Evolutionary conservation across 2,888 invertebrate species (phyloP).

Genomic region (Tiliacea citrago): DNA sequence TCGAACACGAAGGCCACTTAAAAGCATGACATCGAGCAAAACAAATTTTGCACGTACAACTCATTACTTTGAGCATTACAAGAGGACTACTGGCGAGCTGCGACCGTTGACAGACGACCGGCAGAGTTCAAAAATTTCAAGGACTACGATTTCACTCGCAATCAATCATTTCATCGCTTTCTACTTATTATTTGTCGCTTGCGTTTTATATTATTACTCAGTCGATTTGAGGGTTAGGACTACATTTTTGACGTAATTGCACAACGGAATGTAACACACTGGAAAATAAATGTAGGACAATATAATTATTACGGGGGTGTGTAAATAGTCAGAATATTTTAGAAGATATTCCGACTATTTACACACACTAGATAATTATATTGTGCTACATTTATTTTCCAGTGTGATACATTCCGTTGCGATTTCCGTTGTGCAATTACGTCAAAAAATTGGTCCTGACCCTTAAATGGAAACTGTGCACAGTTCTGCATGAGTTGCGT

Average conservation of each 20-base stretch:
- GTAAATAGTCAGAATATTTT: no score
- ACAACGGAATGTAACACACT: no score
- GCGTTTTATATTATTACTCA: conserved; percentile 24
- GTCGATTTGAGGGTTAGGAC: no score
- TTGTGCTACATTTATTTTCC: no score
- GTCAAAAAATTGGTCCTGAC: no score
- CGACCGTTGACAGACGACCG: conserved; percentile 38
- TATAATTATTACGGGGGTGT: no score
- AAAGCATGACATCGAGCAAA: conserved; percentile 71
- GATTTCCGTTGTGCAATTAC: no score
- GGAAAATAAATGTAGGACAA: no score
- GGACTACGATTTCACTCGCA: conserved; percentile 69
- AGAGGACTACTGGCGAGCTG: conserved; percentile 59
- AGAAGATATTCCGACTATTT: no score
- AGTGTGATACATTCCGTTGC: no score
- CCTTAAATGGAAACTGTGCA: conserved; percentile 24
- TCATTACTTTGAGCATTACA: conserved; percentile 39
- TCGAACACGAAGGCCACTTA: conserved; percentile 48
- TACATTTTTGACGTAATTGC: no score
- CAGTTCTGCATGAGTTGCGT: conserved; percentile 46
- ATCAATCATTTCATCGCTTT: conserved; percentile 53
- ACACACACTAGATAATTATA: no score
- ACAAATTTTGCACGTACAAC: conserved; percentile 61
- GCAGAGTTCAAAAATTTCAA: conserved; percentile 78
- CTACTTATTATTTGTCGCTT: conserved; percentile 55